Base-by-base conservation (phyloP, 2,113 vertebrate genomes). In the Perca flavescens region DNA sequence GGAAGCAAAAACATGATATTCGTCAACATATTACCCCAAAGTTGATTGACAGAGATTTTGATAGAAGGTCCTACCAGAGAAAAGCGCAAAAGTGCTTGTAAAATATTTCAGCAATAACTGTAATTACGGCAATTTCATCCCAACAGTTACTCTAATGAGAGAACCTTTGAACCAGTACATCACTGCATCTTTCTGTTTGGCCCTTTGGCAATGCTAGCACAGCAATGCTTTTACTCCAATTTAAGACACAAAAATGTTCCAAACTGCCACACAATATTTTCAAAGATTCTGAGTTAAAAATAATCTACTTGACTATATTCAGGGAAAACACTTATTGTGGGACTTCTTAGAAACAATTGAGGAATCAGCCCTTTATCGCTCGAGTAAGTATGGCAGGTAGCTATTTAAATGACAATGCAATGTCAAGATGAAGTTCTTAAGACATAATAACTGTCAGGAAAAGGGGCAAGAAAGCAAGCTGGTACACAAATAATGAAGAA, bases 401-500 rank as follows among this genome's bases (percentile, higher is more conserved):
- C 69, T 86, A 89, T 94, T 94, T 92, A 86, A 62, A 85, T 61
- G 60, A 74, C 76, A 87, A 79, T 25, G 22, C 61, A 43, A 80
- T 85, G 84, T 77, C 79, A 88, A 47, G 85, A 73, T 79, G 50
- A 74, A 84, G 58, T 49, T 80, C 68, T 86, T 70, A 87, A 78
- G 56, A 72, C 79, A 80, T 86, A 87, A 87, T 81, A 74, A 90
- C 17, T 75, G 69, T n/a, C 21, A 61, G 58, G 49, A 53, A 79
- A 52, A 5, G 21, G 19, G 53, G 49, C 46, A 74, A 72, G 50
- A 73, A 46, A 78, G 56, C 31, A 68, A 72, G 65, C 68, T 74
- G 56, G 43, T 60, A 75, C 60, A 85, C 28, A 79, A 77, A 47
- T 62, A 63, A 72, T 69, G 69, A 76, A 69, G 16, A 40, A 61